These are phyloP conservation scores for Acrobasis consociella DNA, from an alignment of 2,888 invertebrate species.

Conservation along the genomic window DNA sequence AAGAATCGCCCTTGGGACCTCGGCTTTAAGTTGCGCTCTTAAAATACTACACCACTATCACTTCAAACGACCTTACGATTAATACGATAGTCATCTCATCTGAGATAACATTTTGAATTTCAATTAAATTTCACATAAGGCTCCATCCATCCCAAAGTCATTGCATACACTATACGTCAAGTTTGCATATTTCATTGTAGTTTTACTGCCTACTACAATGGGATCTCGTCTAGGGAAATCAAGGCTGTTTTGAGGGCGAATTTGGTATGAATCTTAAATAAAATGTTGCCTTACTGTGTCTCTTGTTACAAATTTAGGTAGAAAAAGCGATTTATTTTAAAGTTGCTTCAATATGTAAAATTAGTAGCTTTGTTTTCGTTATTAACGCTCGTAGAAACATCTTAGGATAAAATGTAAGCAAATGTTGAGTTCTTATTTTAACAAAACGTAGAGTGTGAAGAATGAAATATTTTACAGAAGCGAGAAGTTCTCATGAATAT, in stretches of 20 bases:
- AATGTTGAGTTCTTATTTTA: too few relatives aligned
- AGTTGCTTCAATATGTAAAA: background rate
- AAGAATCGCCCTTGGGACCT: too few relatives aligned
- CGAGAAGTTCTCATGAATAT: too few relatives aligned
- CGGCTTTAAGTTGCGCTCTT: too few relatives aligned
- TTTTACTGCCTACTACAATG: conserved; percentile 44
- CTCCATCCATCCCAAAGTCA: conserved; percentile 43
- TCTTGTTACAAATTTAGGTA: background rate
- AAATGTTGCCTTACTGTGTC: conserved; percentile 15
- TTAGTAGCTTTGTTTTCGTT: too few relatives aligned
- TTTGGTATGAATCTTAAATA: conserved; percentile 26
- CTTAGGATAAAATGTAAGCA: too few relatives aligned
- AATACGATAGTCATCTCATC: background rate
- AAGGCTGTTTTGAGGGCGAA: conserved; percentile 37
- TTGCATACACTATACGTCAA: conserved; percentile 68
- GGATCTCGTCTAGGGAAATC: conserved; percentile 71
- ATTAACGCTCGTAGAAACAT: too few relatives aligned
- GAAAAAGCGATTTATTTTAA: background rate
- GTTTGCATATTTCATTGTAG: conserved; percentile 75
- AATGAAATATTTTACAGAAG: too few relatives aligned
- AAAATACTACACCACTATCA: too few relatives aligned
- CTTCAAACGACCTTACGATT: background rate
- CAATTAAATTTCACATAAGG: conserved; percentile 28
- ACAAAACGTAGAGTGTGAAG: too few relatives aligned
- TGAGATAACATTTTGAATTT: background rate